These are phyloP conservation scores for Nesidiocoris tenuis DNA, from an alignment of 2,888 invertebrate genomes.

Conservation along the genomic window DNA sequence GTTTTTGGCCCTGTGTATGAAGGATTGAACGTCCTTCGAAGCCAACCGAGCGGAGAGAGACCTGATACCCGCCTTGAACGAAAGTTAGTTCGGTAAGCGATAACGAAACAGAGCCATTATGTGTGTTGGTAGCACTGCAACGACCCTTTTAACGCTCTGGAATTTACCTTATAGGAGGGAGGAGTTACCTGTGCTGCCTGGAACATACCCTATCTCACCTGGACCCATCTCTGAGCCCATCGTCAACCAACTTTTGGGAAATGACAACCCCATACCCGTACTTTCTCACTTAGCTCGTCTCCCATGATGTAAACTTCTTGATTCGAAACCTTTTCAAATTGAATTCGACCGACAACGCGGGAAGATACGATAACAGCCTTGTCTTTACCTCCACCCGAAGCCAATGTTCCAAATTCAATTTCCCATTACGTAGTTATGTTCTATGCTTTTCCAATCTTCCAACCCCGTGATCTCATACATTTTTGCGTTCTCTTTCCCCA, in stretches of 20 bases:
- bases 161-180: background rate
- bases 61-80: conserved; percentile 17
- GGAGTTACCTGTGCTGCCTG: background rate
- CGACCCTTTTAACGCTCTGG: background rate
- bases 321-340: background rate
- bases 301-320: background rate
- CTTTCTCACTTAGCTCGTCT: too few relatives aligned
- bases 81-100: conserved; percentile 14
- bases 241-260: background rate
- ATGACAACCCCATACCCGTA: background rate
- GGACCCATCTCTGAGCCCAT: background rate
- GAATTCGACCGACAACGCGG: background rate
- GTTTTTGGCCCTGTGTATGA: background rate
- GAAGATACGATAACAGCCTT: background rate
- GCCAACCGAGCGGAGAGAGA: conserved; percentile 19
- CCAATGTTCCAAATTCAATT: background rate
- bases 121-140: background rate
- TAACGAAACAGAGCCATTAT: background rate
- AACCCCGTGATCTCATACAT: background rate
- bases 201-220: background rate
- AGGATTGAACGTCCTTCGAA: background rate
- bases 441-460: background rate
- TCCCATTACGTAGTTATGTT: background rate
- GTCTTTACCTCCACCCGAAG: background rate
- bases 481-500: background rate